Conservation (phyloP, 2,888 invertebrate genomes). For the Dynastes hyllus region DNA sequence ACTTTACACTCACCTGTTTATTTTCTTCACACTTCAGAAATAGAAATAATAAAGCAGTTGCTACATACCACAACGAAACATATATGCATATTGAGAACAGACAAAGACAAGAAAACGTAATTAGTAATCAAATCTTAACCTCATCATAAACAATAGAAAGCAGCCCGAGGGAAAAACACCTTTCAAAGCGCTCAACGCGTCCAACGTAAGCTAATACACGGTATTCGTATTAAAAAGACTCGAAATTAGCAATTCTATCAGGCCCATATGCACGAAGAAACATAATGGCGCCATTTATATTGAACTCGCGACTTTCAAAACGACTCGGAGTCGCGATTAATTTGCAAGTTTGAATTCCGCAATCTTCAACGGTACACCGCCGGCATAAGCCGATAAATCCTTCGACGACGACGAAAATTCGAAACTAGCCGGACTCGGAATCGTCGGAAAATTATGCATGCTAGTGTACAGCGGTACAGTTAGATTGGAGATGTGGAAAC, state of each 20-base stretch:
- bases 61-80: no score
- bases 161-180: no score
- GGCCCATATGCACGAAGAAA: not conserved
- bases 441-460: slow-evolving; percentile 28
- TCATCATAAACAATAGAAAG: no score
- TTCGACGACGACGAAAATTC: not conserved
- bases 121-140: no score
- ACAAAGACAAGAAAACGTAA: no score
- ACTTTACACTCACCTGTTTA: no score
- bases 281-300: slow-evolving; percentile 11
- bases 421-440: not conserved
- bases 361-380: slow-evolving; percentile 8
- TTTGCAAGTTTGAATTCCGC: slow-evolving; percentile 18
- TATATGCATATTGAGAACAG: no score
- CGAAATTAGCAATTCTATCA: slow-evolving; percentile 5
- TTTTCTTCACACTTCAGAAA: no score
- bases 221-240: not conserved
- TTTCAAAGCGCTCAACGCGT: no score
- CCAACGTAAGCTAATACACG: not conserved
- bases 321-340: not conserved
- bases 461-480: slow-evolving; percentile 23
- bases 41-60: no score
- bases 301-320: slow-evolving; percentile 9
- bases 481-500: slow-evolving; percentile 19
- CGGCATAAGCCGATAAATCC: slow-evolving; percentile 6